Percentiles rank a stretch among this genome's conserved stretches.
Conservation (phyloP, 2,797 vertebrate genomes). For the Pseudomugil gertrudae region DNA sequence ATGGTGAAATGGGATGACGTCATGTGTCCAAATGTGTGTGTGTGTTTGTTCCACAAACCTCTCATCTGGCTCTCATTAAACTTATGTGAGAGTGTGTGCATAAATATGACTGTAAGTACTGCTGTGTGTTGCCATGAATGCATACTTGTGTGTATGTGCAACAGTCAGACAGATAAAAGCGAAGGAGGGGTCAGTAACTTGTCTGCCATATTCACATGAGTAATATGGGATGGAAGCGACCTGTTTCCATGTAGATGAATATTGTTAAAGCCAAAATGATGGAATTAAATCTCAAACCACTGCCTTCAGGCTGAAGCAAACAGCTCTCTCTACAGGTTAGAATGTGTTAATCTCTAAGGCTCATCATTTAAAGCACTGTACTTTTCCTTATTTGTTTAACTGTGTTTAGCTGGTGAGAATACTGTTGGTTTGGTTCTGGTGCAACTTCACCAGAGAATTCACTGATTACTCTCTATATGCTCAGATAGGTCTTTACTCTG, state of each 20-base stretch:
- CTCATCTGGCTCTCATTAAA: slow-evolving; percentile 81
- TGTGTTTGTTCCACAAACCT: slow-evolving; percentile 57
- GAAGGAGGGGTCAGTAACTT: slow-evolving; percentile 48
- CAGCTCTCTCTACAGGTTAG: neutral
- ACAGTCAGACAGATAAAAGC: slow-evolving; percentile 18
- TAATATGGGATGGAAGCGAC: slow-evolving; percentile 24
- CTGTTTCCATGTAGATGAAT: slow-evolving; percentile 58
- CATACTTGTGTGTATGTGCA: slow-evolving; percentile 15
- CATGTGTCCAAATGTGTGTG: slow-evolving; percentile 62
- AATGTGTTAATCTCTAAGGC: neutral
- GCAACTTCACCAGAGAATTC: neutral
- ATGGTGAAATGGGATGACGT: slow-evolving; percentile 79
- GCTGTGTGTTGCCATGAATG: slow-evolving; percentile 42
- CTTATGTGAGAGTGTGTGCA: slow-evolving; percentile 34
- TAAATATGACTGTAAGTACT: slow-evolving; percentile 25
- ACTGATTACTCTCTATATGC: neutral
- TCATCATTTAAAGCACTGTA: neutral
- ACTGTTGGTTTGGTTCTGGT: neutral
- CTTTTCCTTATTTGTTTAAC: neutral
- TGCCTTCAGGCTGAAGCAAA: slow-evolving; percentile 4
- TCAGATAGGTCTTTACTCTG: neutral
- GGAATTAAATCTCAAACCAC: slow-evolving; percentile 6
- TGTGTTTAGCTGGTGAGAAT: neutral
- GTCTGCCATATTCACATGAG: slow-evolving; percentile 27
- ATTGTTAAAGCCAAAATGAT: neutral